A percentile compares a stretch with the other conserved stretches of the same genome.
Evolutionary conservation across 2,113 vertebrate genomes (phyloP).

Genomic region (Pituophis catenifer): DNA sequence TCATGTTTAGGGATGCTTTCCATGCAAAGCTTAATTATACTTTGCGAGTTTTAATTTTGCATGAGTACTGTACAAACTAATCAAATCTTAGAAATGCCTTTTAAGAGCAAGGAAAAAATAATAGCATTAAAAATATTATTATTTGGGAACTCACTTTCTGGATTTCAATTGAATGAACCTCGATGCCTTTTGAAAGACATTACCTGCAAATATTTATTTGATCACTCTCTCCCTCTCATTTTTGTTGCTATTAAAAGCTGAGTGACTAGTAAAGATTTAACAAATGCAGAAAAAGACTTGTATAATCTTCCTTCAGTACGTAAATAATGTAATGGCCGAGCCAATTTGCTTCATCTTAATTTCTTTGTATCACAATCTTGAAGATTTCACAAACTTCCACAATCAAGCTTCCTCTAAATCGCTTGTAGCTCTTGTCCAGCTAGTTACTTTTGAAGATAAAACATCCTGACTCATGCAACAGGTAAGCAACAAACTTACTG

Average conservation of each 20-base stretch:
- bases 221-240: background rate
- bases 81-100: background rate
- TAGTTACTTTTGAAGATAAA: background rate
- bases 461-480: background rate
- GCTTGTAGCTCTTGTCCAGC: background rate
- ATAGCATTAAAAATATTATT: background rate
- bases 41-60: background rate
- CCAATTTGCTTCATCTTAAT: background rate
- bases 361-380: background rate
- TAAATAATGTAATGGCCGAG: background rate
- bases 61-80: background rate
- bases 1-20: background rate
- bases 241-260: constrained; percentile 1
- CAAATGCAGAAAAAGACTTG: background rate
- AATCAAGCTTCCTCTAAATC: background rate
- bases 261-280: constrained; percentile 5
- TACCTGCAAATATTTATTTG: background rate
- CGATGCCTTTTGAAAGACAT: background rate
- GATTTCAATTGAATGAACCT: background rate
- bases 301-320: background rate
- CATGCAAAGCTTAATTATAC: background rate
- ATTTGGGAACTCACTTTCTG: background rate
- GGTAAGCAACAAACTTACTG: background rate
- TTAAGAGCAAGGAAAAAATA: constrained; percentile 2
- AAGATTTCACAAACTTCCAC: background rate